Evolutionary conservation across 2,888 invertebrate genomes (phyloP), one percentile per base, ranked within the genome.

Genomic region (Abrostola triplasia): DNA sequence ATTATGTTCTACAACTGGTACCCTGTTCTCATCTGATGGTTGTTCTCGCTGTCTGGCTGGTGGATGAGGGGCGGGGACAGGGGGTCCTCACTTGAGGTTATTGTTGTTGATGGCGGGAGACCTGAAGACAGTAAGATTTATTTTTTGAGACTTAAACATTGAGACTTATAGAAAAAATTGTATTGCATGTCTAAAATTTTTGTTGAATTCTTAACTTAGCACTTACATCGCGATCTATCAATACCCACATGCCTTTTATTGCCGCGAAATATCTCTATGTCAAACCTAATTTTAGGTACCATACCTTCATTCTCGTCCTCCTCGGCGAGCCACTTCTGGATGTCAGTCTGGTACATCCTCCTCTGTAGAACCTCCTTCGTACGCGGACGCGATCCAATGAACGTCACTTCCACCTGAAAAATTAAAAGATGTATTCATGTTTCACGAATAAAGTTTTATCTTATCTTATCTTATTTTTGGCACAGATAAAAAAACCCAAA

Each of bases 311-410:
- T 93, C 24, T 95, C 92, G 50, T 96, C 96, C 1, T 96, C 97
- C 81, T 97, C 97, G 0, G 95, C 91, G 40, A 97, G 90, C 97
- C 97, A 97, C 82, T 96, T 96, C 69, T 95, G 95, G 82, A 97
- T 97, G 81, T 97, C 97, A 8, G 95, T 87, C 69, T 96, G 96
- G 87, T 97, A 97, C 97, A 97, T 97, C 80, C 96, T 95, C 73
- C 96, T 93, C 84, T 97, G 97, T 35, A 97, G 91, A 10, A 97
- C 97, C 83, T 97, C 97, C 80, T 97, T 95, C 44, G 97, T 97
- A 52, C 97, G 93, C 5, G 97, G 96, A 59, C 97, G 92, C n/a
- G 96, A 96, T 0, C 97, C 97, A 52, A 97, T 95, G 85, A 97
- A 97, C 6, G 96, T 95, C n/a, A 96, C 95, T 61, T 92, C 90